Percentiles rank a stretch among this genome's conserved stretches.
Evolutionary conservation across 2,797 vertebrate genomes (phyloP).

Genomic region (Kryptolebias ocellatus): DNA sequence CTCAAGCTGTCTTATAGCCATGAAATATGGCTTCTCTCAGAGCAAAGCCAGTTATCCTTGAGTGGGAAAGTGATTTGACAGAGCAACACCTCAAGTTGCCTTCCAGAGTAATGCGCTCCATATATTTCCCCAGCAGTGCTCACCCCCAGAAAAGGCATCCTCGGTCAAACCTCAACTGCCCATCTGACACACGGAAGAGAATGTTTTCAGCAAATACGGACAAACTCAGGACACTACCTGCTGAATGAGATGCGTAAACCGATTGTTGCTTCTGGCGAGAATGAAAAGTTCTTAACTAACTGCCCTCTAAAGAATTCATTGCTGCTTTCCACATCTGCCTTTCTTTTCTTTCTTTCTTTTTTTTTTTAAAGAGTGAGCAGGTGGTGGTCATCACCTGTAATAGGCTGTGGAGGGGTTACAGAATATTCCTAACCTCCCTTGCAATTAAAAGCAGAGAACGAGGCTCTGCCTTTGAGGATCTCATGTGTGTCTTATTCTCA

Average conservation of each 20-base stretch:
- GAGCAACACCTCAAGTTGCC: conserved; percentile 72
- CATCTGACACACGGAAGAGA: background rate
- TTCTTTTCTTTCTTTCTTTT: conserved; percentile 24
- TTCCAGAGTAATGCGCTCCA: conserved; percentile 54
- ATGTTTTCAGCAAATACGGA: conserved; percentile 33
- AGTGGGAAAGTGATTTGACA: conserved; percentile 77
- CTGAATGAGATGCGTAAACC: conserved; percentile 39
- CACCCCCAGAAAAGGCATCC: conserved; percentile 48
- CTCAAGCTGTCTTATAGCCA: conserved; percentile 69
- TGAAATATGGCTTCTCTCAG: conserved; percentile 78
- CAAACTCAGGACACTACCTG: conserved; percentile 12
- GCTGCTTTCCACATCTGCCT: conserved; percentile 40
- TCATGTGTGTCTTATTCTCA: conserved; percentile 73
- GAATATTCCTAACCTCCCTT: conserved; percentile 73
- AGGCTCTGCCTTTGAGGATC: conserved; percentile 75
- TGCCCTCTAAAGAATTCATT: conserved; percentile 69
- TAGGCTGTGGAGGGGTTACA: conserved; percentile 73
- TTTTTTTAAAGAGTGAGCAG: conserved; percentile 55
- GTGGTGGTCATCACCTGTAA: conserved; percentile 79
- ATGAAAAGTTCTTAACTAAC: conserved; percentile 65
- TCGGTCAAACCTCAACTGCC: conserved; percentile 18
- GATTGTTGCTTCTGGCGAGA: conserved; percentile 61
- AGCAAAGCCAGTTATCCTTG: conserved; percentile 78
- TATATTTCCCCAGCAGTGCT: conserved; percentile 60
- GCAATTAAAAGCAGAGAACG: conserved; percentile 77